Conservation (phyloP, 2,113 vertebrate genomes). For the Thymallus thymallus region DNA sequence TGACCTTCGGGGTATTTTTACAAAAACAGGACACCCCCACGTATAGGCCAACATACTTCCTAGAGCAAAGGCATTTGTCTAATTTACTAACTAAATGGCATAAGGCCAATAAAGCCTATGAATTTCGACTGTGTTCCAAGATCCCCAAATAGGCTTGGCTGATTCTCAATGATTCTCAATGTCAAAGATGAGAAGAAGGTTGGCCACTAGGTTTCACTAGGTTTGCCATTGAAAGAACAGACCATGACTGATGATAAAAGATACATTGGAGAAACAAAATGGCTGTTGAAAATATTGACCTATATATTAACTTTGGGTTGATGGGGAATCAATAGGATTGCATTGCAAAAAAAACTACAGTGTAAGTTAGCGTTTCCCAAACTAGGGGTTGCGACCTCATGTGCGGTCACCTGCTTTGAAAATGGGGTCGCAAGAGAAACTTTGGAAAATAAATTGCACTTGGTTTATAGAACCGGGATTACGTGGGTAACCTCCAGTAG, state of each 20-base stretch:
- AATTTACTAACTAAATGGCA: constrained; percentile 1
- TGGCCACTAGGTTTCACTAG: too few species aligned
- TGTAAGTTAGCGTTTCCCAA: too few species aligned
- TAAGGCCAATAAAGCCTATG: constrained; percentile 5
- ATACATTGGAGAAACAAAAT: not conserved
- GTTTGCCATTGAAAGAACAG: not conserved
- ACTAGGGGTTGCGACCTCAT: too few species aligned
- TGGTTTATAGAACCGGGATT: too few species aligned
- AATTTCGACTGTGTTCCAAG: not conserved
- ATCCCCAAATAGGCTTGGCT: not conserved
- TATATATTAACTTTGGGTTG: too few species aligned
- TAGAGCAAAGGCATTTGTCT: constrained; percentile 2
- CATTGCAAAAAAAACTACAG: too few species aligned
- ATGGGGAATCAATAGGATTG: too few species aligned
- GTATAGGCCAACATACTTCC: not conserved
- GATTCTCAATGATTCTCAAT: not conserved
- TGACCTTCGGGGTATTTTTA: constrained; percentile 15
- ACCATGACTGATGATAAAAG: not conserved
- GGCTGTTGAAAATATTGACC: too few species aligned
- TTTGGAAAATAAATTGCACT: too few species aligned
- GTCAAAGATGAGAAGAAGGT: not conserved
- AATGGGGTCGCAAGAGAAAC: too few species aligned
- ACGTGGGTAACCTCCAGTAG: too few species aligned
- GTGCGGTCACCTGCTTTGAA: too few species aligned
- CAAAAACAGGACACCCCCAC: constrained; percentile 10